Conservation (phyloP, 2,797 vertebrate species). For the Merluccius polli region DNA sequence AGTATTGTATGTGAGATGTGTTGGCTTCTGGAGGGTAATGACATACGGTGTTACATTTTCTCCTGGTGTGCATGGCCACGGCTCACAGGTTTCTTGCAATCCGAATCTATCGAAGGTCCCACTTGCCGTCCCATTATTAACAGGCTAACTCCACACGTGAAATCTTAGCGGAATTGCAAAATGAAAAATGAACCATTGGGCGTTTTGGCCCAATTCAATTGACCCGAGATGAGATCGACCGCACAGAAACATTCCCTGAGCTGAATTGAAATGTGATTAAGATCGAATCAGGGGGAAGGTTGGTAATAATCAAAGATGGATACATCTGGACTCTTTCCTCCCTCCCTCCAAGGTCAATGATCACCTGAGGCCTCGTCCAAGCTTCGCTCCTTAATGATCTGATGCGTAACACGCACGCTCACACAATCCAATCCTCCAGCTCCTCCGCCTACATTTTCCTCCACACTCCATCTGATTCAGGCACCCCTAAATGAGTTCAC, state of each 20-base stretch:
- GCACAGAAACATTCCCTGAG: constrained; percentile 45
- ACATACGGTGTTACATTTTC: constrained; percentile 15
- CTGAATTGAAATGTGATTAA: constrained; percentile 55
- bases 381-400: constrained; percentile 35
- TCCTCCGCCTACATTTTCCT: constrained; percentile 31
- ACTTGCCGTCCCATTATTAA: constrained; percentile 33
- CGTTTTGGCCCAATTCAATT: constrained; percentile 36
- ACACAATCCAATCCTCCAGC: constrained; percentile 1
- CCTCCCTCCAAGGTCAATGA: constrained; percentile 53
- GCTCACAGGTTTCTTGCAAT: constrained; percentile 32
- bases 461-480: constrained; percentile 33
- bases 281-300: constrained; percentile 40
- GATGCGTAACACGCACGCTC: neutral
- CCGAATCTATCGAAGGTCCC: constrained; percentile 27
- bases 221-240: constrained; percentile 39
- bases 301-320: constrained; percentile 54
- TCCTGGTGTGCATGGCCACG: constrained; percentile 16
- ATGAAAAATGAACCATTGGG: constrained; percentile 48
- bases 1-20: too few relatives aligned
- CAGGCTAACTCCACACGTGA: constrained; percentile 34
- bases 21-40: constrained; percentile 28
- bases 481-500: constrained; percentile 54
- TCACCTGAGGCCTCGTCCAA: constrained; percentile 36
- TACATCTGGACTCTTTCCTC: constrained; percentile 39
- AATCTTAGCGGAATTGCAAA: constrained; percentile 28